phyloP scores from a whole-genome alignment of 2,113 vertebrate genomes.

The Cyprinus carpio region DNA sequence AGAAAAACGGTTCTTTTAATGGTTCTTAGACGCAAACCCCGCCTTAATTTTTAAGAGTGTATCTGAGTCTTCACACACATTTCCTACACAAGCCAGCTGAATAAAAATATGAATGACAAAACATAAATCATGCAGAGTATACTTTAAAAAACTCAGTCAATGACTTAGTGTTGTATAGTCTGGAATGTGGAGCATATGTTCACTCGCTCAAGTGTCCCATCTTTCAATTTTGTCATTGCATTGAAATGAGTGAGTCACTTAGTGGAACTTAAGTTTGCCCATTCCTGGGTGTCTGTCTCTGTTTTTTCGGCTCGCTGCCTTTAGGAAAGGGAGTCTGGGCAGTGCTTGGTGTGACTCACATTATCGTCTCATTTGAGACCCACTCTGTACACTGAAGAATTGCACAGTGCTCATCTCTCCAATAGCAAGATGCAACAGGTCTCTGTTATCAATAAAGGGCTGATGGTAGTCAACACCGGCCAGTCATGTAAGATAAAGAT shows the following conservation, averaged over 20 bases:
- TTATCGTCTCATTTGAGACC: conserved; percentile 30
- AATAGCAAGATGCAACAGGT: conserved; percentile 26
- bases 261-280: conserved; percentile 32
- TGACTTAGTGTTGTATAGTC: conserved; percentile 26
- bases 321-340: conserved; percentile 1
- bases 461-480: not conserved
- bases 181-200: conserved; percentile 20
- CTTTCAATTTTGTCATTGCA: conserved; percentile 42
- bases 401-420: conserved; percentile 30
- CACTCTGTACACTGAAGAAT: conserved; percentile 32
- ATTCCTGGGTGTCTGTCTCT: conserved; percentile 29
- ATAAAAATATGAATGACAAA: conserved; percentile 23
- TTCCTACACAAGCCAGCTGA: not conserved
- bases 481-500: conserved; percentile 24
- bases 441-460: not conserved
- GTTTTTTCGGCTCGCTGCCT: conserved; percentile 7
- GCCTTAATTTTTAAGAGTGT: not conserved
- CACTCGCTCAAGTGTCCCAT: not conserved
- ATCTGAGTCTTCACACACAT: conserved; percentile 4
- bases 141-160: conserved; percentile 4
- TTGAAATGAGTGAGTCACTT: conserved; percentile 49
- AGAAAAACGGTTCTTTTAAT: not conserved
- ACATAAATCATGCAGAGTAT: not conserved
- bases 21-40: not conserved
- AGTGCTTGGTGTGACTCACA: conserved; percentile 36